Conservation (phyloP, 2,113 vertebrate species). For the Lontra canadensis region DNA sequence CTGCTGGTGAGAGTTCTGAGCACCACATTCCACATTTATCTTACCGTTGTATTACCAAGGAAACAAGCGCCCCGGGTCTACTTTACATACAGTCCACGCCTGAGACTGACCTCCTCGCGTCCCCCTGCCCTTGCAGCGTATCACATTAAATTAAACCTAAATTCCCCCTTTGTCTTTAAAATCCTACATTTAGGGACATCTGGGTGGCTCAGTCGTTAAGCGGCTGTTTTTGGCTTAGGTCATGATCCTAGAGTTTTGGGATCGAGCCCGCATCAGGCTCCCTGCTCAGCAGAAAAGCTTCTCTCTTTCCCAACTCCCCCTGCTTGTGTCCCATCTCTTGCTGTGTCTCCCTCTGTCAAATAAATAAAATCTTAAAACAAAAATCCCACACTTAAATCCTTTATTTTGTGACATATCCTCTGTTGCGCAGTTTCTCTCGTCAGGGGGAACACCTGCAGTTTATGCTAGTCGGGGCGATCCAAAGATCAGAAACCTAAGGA, state of each 20-base stretch:
- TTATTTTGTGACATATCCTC: not conserved
- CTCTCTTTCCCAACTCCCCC: too few species aligned
- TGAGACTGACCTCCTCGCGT: not conserved
- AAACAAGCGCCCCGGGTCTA: not conserved
- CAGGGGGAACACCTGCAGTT: not conserved
- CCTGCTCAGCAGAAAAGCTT: too few species aligned
- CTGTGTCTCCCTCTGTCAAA: too few species aligned
- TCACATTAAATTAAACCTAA: not conserved
- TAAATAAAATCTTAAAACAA: too few species aligned
- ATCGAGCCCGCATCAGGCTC: too few species aligned
- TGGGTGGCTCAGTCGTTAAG: too few species aligned
- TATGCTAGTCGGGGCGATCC: not conserved
- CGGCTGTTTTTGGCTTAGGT: too few species aligned
- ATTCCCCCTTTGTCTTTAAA: not conserved
- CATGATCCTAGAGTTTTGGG: too few species aligned
- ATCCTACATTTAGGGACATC: not conserved
- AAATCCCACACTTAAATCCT: not conserved
- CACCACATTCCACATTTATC: not conserved
- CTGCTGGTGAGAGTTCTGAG: too few species aligned
- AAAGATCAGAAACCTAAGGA: fast-evolving
- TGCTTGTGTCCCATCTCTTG: too few species aligned
- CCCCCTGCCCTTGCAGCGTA: not conserved
- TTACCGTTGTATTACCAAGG: not conserved
- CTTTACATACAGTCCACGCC: not conserved
- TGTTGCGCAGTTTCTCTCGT: fast-evolving